Percentiles rank a stretch among this genome's conserved stretches.
These are phyloP conservation scores for Ophion obscuratus DNA, from an alignment of 2,888 invertebrate species.

Conservation along the genomic window DNA sequence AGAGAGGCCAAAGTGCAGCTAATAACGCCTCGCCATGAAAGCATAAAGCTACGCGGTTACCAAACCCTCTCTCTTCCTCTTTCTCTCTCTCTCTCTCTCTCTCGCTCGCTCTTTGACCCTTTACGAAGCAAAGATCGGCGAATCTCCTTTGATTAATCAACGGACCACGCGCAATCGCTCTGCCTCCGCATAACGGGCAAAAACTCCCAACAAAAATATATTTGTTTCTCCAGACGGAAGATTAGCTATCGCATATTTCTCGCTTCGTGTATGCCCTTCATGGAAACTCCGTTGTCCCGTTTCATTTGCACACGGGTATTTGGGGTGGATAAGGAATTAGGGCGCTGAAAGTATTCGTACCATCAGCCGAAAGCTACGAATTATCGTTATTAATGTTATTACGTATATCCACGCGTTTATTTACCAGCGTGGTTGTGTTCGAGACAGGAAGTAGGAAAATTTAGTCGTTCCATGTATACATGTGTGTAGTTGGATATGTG, in stretches of 20 bases:
- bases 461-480: constrained; percentile 63
- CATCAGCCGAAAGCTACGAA: constrained; percentile 37
- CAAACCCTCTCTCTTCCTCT: constrained; percentile 2
- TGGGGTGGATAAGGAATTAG: constrained; percentile 20
- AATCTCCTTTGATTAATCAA: constrained; percentile 61
- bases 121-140: constrained; percentile 54
- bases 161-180: constrained; percentile 20
- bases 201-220: not conserved
- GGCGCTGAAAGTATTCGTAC: constrained; percentile 46
- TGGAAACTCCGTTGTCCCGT: not conserved
- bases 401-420: constrained; percentile 17
- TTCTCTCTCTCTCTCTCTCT: constrained; percentile 26
- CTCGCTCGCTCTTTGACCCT: constrained; percentile 32
- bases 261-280: not conserved
- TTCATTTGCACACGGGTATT: constrained; percentile 20
- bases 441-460: constrained; percentile 68
- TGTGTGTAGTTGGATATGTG: constrained; percentile 24
- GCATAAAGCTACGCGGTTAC: constrained; percentile 55
- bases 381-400: constrained; percentile 63
- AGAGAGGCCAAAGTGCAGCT: constrained; percentile 71
- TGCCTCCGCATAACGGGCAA: not conserved
- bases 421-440: constrained; percentile 53
- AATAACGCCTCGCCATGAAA: constrained; percentile 69
- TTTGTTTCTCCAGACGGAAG: constrained; percentile 6
- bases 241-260: constrained; percentile 21